Evolutionary conservation across 2,797 vertebrate species (phyloP).

Genomic region (Neosilurus mollespiculum): DNA sequence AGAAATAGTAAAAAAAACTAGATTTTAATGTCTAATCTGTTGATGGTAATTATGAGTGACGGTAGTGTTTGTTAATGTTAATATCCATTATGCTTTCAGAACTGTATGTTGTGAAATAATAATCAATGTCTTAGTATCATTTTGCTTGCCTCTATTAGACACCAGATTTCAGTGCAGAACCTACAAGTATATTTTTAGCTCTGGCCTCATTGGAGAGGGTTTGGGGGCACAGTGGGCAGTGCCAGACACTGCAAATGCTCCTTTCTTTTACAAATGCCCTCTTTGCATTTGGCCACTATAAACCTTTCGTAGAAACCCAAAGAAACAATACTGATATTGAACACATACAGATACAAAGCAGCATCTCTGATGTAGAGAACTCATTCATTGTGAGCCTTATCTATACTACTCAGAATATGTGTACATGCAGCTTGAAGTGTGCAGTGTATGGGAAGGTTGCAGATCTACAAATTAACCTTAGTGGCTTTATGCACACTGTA

Average conservation of each 20-base stretch:
- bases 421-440: background rate
- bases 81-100: background rate
- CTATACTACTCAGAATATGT: background rate
- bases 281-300: conserved; percentile 1
- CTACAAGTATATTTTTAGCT: conserved; percentile 31
- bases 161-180: conserved; percentile 9
- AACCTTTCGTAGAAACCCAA: background rate
- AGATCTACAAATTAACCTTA: background rate
- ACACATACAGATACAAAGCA: conserved; percentile 9
- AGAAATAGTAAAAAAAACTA: background rate
- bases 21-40: background rate
- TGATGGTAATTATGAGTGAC: background rate
- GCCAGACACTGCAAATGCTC: conserved; percentile 44
- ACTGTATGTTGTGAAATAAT: conserved; percentile 2
- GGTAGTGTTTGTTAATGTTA: background rate
- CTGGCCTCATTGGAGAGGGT: conserved; percentile 17
- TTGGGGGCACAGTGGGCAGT: conserved; percentile 43
- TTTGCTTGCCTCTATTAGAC: background rate
- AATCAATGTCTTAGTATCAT: background rate
- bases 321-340: background rate
- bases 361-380: background rate
- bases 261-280: conserved; percentile 10
- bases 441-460: too few relatives aligned
- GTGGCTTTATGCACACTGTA: background rate
- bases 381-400: background rate